Percentiles rank a stretch among this genome's conserved stretches.
phyloP scores from a whole-genome alignment of 2,797 vertebrate species.

The Arnoldichthys spilopterus region DNA sequence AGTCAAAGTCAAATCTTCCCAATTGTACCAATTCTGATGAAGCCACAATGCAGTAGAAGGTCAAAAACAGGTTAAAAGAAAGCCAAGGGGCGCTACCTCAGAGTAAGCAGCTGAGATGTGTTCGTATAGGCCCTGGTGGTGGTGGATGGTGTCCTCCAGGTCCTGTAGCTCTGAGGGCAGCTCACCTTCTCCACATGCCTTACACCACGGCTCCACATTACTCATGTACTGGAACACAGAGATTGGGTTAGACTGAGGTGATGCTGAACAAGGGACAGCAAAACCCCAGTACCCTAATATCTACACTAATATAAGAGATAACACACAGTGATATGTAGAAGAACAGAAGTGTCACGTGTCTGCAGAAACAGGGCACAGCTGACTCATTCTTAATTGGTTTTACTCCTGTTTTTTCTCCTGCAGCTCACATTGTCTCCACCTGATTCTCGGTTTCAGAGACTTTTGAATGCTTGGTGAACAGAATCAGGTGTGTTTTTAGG shows the following conservation, averaged over 20 bases:
- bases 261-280: not conserved
- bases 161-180: slow-evolving; percentile 97
- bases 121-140: slow-evolving; percentile 96
- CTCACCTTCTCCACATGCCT: slow-evolving; percentile 95
- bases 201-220: slow-evolving; percentile 97
- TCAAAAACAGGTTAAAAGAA: not conserved
- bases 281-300: not conserved
- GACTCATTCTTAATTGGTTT: too few relatives aligned
- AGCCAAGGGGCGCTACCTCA: slow-evolving; percentile 77
- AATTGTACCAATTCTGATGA: not conserved
- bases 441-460: too few relatives aligned
- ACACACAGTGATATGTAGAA: too few relatives aligned
- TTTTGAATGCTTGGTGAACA: too few relatives aligned
- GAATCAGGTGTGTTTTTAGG: too few relatives aligned
- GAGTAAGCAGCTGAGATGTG: slow-evolving; percentile 95
- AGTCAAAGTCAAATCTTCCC: not conserved
- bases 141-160: slow-evolving; percentile 96
- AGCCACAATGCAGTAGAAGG: not conserved
- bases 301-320: too few relatives aligned
- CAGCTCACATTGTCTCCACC: too few relatives aligned
- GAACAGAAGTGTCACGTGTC: too few relatives aligned
- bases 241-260: not conserved
- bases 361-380: too few relatives aligned
- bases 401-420: too few relatives aligned
- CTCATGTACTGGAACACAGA: slow-evolving; percentile 88